Percentiles rank a stretch among this genome's conserved stretches.
phyloP scores from a whole-genome alignment of 2,797 vertebrate species.

The Iguana delicatissima region DNA sequence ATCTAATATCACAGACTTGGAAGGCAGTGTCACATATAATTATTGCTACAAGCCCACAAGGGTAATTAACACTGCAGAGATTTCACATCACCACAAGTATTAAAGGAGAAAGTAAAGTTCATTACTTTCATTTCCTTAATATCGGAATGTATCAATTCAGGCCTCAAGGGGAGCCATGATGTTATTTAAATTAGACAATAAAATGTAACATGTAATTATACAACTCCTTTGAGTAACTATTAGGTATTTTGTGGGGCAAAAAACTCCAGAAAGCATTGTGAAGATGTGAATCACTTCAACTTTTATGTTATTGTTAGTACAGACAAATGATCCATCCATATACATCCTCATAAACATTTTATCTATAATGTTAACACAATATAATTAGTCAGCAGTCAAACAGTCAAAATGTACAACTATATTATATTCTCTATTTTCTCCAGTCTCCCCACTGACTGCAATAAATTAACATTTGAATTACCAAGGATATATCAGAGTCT shows the following conservation, averaged over 20 bases:
- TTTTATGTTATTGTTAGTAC: conserved; percentile 65
- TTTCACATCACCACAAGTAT: conserved; percentile 52
- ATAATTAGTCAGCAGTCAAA: conserved; percentile 69
- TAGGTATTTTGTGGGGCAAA: conserved; percentile 36
- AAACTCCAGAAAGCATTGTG: conserved; percentile 55
- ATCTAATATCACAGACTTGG: conserved; percentile 54
- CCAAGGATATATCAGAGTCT: not conserved
- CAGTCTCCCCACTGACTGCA: conserved; percentile 22
- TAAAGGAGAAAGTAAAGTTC: conserved; percentile 66
- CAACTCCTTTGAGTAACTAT: conserved; percentile 52
- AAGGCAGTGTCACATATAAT: conserved; percentile 59
- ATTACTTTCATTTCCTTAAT: conserved; percentile 66
- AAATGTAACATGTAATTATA: conserved; percentile 56
- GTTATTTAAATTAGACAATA: conserved; percentile 64
- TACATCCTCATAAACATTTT: conserved; percentile 50
- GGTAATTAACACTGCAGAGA: conserved; percentile 64
- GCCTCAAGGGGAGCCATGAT: conserved; percentile 56
- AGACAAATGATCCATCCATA: conserved; percentile 71
- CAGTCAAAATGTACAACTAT: conserved; percentile 58
- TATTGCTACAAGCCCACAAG: conserved; percentile 56
- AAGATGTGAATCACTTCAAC: conserved; percentile 61
- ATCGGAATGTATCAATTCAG: conserved; percentile 57
- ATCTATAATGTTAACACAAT: conserved; percentile 67
- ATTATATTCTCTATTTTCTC: conserved; percentile 52
- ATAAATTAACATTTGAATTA: conserved; percentile 51